These are phyloP conservation scores for Cordilura impudica DNA, from an alignment of 2,888 invertebrate species.

Conservation along the genomic window DNA sequence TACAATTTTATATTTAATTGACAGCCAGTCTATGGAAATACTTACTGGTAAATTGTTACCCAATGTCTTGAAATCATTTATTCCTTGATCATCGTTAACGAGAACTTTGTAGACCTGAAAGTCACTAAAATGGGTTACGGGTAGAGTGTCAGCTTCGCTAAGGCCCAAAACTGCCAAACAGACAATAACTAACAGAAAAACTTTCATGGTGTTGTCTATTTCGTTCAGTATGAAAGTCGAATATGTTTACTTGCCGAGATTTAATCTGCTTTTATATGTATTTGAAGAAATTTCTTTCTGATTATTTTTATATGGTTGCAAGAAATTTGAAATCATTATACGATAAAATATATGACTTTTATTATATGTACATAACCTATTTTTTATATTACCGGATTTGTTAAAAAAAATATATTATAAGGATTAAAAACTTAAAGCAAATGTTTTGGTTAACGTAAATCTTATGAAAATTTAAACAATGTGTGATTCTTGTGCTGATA, in stretches of 20 bases:
- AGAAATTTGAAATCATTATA: no score
- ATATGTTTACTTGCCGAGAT: neutral
- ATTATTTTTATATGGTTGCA: no score
- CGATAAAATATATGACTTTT: no score
- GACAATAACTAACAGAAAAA: neutral
- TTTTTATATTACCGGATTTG: no score
- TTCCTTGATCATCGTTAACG: conserved; percentile 64
- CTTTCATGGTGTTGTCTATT: conserved; percentile 24
- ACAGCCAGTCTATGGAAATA: neutral
- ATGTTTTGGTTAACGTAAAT: no score
- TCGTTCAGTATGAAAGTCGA: neutral
- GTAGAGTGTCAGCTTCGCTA: neutral
- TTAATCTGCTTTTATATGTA: conserved; percentile 15
- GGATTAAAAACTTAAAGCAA: no score
- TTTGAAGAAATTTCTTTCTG: no score
- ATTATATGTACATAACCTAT: no score
- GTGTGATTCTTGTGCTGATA: no score
- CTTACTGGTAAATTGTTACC: conserved; percentile 51
- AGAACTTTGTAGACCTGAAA: conserved; percentile 68
- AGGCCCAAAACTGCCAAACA: neutral
- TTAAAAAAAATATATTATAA: no score
- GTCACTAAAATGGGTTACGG: conserved; percentile 66
- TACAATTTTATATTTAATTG: neutral
- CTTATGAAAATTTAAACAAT: no score
- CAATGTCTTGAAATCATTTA: conserved; percentile 67